Percentiles rank a stretch among this genome's conserved stretches.
phyloP scores from a whole-genome alignment of 2,888 invertebrate genomes.

The Euproctis similis region DNA sequence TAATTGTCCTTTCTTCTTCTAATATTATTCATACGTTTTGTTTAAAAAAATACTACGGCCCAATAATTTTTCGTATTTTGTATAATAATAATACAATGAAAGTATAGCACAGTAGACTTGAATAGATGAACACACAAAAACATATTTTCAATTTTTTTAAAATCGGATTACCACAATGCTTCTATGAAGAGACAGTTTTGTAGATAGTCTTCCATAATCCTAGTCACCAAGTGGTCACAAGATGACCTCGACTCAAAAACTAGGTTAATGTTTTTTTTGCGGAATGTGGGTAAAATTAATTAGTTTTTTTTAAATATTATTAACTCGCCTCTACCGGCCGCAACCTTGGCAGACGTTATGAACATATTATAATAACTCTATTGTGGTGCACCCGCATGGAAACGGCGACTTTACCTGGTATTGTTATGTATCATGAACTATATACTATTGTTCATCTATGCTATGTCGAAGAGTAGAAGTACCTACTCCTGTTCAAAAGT shows the following conservation, averaged over 20 bases:
- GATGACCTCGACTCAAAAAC: slow-evolving; percentile 50
- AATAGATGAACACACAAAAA: no score
- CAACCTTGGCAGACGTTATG: slow-evolving; percentile 51
- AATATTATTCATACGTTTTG: no score
- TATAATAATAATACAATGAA: no score
- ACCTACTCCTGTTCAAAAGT: slow-evolving; percentile 10
- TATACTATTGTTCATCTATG: slow-evolving; percentile 26
- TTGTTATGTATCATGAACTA: slow-evolving; percentile 24
- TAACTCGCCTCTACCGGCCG: slow-evolving; percentile 23
- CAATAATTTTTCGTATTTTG: no score
- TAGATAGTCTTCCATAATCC: no score
- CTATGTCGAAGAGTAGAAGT: slow-evolving; percentile 8
- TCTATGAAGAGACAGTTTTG: no score
- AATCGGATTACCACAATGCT: no score
- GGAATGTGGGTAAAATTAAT: slow-evolving; percentile 43
- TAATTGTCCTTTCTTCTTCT: no score
- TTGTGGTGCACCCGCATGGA: slow-evolving; percentile 33
- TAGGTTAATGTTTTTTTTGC: slow-evolving; percentile 65
- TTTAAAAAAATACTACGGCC: no score
- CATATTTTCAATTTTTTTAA: no score
- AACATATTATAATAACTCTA: slow-evolving; percentile 19
- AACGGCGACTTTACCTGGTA: slow-evolving; percentile 18
- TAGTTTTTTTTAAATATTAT: slow-evolving; percentile 25
- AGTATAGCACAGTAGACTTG: no score
- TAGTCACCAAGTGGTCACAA: slow-evolving; percentile 42